phyloP scores from a whole-genome alignment of 2,113 vertebrate species.

The Meleagris gallopavo region DNA sequence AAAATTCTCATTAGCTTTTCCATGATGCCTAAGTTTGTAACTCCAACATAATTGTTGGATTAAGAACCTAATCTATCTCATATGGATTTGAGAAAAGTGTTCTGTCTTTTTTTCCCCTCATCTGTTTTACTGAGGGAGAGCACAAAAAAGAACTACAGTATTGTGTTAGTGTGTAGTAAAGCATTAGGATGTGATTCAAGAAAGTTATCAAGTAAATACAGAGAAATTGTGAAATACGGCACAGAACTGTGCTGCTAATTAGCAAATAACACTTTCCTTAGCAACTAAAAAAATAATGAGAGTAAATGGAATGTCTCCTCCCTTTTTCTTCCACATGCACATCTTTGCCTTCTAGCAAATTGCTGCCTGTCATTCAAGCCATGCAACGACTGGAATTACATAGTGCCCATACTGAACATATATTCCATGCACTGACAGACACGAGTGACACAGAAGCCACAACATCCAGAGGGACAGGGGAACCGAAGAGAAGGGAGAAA shows the following conservation, averaged over 20 bases:
- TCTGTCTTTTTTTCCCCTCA: not conserved
- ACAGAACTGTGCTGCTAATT: conserved; percentile 33
- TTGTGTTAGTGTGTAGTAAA: not conserved
- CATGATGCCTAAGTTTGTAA: not conserved
- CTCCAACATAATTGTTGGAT: not conserved
- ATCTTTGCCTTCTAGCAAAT: conserved; percentile 45
- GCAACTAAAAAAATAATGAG: not conserved
- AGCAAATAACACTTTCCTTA: conserved; percentile 33
- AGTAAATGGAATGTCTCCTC: conserved; percentile 38
- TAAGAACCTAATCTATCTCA: conserved; percentile 9
- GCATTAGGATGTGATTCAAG: not conserved
- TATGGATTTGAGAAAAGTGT: not conserved
- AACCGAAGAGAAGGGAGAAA: not conserved
- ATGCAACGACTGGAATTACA: conserved; percentile 11
- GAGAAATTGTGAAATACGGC: not conserved
- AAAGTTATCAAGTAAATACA: conserved; percentile 8
- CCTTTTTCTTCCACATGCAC: not conserved
- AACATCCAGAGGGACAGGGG: not conserved
- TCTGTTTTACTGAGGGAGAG: not conserved
- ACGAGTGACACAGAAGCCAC: not conserved
- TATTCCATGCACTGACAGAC: conserved; percentile 31
- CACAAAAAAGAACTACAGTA: not conserved
- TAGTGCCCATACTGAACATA: conserved; percentile 61
- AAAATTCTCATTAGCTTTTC: not conserved
- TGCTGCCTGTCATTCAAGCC: conserved; percentile 5